Evolutionary conservation across 2,797 vertebrate genomes (phyloP).

Genomic region (Leucoraja ocellata): DNA sequence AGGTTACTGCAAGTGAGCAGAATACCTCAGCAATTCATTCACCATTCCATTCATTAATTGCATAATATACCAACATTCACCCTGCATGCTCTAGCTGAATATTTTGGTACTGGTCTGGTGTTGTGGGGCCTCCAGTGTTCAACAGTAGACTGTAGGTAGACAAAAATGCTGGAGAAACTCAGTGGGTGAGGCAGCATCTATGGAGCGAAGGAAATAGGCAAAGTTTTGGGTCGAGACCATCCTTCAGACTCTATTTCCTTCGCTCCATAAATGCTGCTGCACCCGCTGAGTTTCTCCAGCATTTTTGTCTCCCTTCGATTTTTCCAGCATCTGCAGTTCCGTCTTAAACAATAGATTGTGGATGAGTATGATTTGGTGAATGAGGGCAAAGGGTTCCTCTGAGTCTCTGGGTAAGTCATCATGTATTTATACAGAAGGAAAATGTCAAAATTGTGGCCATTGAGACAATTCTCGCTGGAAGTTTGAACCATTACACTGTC

Average conservation of each 20-base stretch:
- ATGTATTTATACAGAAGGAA: background rate
- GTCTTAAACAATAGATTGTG: background rate
- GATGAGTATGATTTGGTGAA: background rate
- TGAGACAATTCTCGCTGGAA: background rate
- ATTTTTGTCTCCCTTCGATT: no score
- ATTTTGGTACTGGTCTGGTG: background rate
- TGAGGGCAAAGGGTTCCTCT: background rate
- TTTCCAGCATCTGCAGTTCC: no score
- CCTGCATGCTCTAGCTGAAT: background rate
- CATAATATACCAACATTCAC: no score
- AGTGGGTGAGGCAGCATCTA: no score
- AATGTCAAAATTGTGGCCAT: background rate
- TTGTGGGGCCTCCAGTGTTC: background rate
- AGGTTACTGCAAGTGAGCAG: background rate
- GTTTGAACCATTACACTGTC: background rate
- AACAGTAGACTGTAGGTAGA: background rate
- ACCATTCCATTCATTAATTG: background rate
- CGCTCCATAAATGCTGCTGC: no score
- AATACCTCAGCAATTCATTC: background rate
- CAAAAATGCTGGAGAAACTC: no score
- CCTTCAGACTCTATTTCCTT: no score
- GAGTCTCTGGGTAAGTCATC: background rate
- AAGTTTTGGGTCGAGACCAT: no score
- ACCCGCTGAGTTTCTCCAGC: no score
- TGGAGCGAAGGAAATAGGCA: no score